Conservation (phyloP, 2,888 invertebrate genomes). For the Diarsia mendica region DNA sequence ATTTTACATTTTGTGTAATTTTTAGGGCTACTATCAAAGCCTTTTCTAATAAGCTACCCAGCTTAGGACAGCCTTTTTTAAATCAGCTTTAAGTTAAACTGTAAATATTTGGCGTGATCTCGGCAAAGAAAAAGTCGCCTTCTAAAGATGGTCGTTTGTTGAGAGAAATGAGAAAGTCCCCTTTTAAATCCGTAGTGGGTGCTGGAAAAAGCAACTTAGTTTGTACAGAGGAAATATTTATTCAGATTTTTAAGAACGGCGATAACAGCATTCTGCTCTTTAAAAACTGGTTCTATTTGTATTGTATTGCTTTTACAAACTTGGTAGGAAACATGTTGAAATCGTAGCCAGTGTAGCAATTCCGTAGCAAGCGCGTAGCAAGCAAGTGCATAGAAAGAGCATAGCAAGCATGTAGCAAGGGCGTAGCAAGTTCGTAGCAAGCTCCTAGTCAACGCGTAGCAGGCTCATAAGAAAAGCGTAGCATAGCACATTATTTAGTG, state of each 20-base stretch:
- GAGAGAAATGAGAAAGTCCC: not conserved
- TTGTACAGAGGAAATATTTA: not conserved
- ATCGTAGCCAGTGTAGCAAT: not conserved
- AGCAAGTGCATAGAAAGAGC: not conserved
- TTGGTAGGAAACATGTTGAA: not conserved
- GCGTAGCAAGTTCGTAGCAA: not conserved
- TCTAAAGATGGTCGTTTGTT: not conserved
- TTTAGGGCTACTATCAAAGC: not conserved
- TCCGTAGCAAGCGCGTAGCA: not conserved
- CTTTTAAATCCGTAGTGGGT: not conserved
- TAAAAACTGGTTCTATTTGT: not conserved
- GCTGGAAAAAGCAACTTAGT: not conserved
- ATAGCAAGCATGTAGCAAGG: not conserved
- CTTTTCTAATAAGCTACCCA: not conserved
- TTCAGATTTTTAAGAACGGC: not conserved
- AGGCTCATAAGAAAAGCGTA: not conserved
- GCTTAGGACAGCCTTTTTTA: constrained; percentile 7
- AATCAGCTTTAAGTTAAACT: constrained; percentile 15
- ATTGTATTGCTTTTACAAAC: not conserved
- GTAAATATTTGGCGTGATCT: constrained; percentile 28
- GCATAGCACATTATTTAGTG: not conserved
- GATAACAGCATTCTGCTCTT: not conserved
- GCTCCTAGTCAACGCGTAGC: not conserved
- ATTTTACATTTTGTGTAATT: not conserved
- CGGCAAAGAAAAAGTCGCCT: not conserved